These are phyloP conservation scores for Melinaea menophilus DNA, from an alignment of 2,888 invertebrate genomes.

Conservation along the genomic window DNA sequence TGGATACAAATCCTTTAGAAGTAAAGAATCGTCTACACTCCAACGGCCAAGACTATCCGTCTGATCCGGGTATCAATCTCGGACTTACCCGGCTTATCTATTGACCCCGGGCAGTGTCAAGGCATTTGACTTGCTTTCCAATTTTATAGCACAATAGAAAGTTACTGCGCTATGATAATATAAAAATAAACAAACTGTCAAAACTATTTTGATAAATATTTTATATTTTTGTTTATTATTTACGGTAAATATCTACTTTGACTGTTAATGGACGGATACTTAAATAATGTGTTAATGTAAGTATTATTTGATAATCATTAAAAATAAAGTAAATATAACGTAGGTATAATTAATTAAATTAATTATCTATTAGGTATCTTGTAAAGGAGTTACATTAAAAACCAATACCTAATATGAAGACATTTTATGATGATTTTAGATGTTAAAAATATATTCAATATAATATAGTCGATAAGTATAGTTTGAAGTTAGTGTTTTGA, in stretches of 20 bases:
- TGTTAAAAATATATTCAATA: too few relatives aligned
- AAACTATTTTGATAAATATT: background rate
- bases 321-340: too few relatives aligned
- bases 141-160: slow-evolving; percentile 39
- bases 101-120: slow-evolving; percentile 67
- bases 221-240: background rate
- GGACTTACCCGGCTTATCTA: slow-evolving; percentile 69
- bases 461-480: too few relatives aligned
- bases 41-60: slow-evolving; percentile 54
- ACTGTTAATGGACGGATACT: background rate
- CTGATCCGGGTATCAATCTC: slow-evolving; percentile 75
- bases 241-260: background rate
- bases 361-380: too few relatives aligned
- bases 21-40: slow-evolving; percentile 69
- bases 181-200: background rate
- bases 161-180: background rate
- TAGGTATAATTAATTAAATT: too few relatives aligned
- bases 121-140: slow-evolving; percentile 59
- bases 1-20: slow-evolving; percentile 45
- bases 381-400: too few relatives aligned
- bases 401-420: too few relatives aligned
- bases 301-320: too few relatives aligned
- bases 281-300: too few relatives aligned
- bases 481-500: too few relatives aligned
- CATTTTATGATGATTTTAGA: too few relatives aligned